A percentile compares a stretch with the other conserved stretches of the same genome.
Evolutionary conservation across 1,140 invertebrate genomes (phyloP).

Genomic region (Hetaerina americana): DNA sequence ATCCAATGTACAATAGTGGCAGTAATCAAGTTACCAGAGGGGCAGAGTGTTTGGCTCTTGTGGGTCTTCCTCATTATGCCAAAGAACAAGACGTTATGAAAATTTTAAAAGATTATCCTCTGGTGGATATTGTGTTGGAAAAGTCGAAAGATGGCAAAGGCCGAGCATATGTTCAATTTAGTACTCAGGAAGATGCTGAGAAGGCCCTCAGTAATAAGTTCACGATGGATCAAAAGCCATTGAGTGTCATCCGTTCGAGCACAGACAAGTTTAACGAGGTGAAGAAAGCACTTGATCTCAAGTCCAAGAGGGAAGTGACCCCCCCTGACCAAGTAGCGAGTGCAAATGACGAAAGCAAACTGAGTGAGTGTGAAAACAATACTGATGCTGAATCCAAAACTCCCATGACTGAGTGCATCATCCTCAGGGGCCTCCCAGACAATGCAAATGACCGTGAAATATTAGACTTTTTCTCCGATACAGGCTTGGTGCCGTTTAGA

Average conservation of each 20-base stretch:
- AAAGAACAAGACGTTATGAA: slow-evolving; percentile 66
- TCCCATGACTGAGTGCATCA: slow-evolving; percentile 43
- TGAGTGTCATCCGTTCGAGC: slow-evolving; percentile 36
- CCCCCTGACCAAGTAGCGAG: too few species aligned
- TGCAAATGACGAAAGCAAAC: slow-evolving; percentile 16
- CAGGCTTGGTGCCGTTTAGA: slow-evolving; percentile 55
- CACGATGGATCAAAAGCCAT: slow-evolving; percentile 40
- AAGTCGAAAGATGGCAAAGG: slow-evolving; percentile 40
- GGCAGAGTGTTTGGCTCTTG: slow-evolving; percentile 46
- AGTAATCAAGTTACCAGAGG: slow-evolving; percentile 24
- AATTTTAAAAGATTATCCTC: slow-evolving; percentile 54
- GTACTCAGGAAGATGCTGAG: slow-evolving; percentile 49
- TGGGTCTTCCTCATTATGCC: slow-evolving; percentile 56
- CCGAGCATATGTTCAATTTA: slow-evolving; percentile 60
- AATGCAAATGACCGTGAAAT: slow-evolving; percentile 62
- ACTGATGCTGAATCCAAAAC: not conserved
- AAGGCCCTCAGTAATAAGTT: slow-evolving; percentile 29
- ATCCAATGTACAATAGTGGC: slow-evolving; percentile 18
- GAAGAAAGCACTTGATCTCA: slow-evolving; percentile 23
- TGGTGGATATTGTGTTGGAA: slow-evolving; percentile 51
- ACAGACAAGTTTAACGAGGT: slow-evolving; percentile 37
- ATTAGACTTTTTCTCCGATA: slow-evolving; percentile 62
- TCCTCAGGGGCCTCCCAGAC: slow-evolving; percentile 59
- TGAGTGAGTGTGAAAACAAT: slow-evolving; percentile 19
- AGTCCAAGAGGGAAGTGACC: slow-evolving; percentile 4